Percentiles rank a stretch among this genome's conserved stretches.
phyloP scores from a whole-genome alignment of 2,888 invertebrate genomes.

The Eumerus sabulonum region DNA sequence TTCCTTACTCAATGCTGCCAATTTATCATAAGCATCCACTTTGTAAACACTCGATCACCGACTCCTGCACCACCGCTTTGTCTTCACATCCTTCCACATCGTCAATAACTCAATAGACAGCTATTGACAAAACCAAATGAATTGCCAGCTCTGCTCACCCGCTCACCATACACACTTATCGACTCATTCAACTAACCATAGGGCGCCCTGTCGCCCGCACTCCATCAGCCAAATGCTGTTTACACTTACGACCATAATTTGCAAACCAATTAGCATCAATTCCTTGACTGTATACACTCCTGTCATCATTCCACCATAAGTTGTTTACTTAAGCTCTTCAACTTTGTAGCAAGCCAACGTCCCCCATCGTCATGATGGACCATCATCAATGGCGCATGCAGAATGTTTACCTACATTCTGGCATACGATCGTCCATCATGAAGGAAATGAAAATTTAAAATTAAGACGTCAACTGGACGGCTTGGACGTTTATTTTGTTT shows the following conservation, averaged over 20 bases:
- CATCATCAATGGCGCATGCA: constrained; percentile 28
- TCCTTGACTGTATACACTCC: constrained; percentile 12
- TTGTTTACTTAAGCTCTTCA: constrained; percentile 61
- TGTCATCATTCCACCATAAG: constrained; percentile 46
- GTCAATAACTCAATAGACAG: too few species aligned
- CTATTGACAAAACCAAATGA: too few species aligned
- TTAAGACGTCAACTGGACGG: constrained; percentile 64
- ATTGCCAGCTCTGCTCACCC: not conserved
- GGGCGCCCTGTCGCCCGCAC: too few species aligned
- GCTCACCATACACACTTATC: not conserved
- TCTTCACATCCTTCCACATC: too few species aligned
- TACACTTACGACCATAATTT: constrained; percentile 63
- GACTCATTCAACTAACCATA: too few species aligned
- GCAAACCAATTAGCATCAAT: constrained; percentile 68
- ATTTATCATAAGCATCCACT: too few species aligned
- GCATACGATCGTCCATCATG: too few species aligned
- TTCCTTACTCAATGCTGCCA: too few species aligned
- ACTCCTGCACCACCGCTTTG: too few species aligned
- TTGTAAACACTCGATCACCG: too few species aligned
- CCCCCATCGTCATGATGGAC: constrained; percentile 11
- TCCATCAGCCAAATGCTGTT: constrained; percentile 28
- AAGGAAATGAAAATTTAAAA: constrained; percentile 8
- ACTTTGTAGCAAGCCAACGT: constrained; percentile 55
- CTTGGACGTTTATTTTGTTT: constrained; percentile 62
- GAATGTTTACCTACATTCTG: constrained; percentile 19